A percentile compares a stretch with the other conserved stretches of the same genome.
phyloP scores from a whole-genome alignment of 2,113 vertebrate genomes.

The Triplophysa tibetana region DNA sequence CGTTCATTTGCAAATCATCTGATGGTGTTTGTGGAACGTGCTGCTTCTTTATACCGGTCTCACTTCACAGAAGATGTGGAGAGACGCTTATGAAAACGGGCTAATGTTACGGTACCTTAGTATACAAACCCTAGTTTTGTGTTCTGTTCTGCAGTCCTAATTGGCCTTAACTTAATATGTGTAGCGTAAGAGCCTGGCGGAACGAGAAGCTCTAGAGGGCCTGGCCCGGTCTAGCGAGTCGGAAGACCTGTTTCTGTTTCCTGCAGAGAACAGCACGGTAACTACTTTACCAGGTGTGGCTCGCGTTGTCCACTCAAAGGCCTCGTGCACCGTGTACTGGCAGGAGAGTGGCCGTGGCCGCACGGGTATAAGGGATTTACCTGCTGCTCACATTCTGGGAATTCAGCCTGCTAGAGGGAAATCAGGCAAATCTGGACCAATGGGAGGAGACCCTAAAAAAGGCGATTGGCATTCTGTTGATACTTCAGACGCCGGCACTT shows the following conservation, averaged over 20 bases:
- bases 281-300: conserved; percentile 89
- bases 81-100: too few relatives aligned
- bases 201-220: conserved; percentile 79
- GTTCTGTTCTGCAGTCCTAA: background rate
- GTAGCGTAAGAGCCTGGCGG: conserved; percentile 87
- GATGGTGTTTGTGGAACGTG: too few relatives aligned
- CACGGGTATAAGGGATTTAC: conserved; percentile 84
- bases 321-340: conserved; percentile 97
- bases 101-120: too few relatives aligned
- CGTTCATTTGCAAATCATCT: too few relatives aligned
- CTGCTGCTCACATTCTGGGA: conserved; percentile 90
- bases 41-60: too few relatives aligned
- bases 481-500: conserved; percentile 56
- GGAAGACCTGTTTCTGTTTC: conserved; percentile 87
- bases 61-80: too few relatives aligned
- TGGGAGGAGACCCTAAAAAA: conserved; percentile 66
- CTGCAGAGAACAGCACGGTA: conserved; percentile 86
- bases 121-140: background rate
- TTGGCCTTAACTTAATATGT: conserved; percentile 68
- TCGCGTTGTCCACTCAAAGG: conserved; percentile 96
- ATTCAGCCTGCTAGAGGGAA: conserved; percentile 76
- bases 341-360: conserved; percentile 90
- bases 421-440: conserved; percentile 67
- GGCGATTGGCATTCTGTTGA: conserved; percentile 58
- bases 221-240: conserved; percentile 67